phyloP scores from a whole-genome alignment of 2,797 vertebrate species.

The Geotrypetes seraphini region DNA sequence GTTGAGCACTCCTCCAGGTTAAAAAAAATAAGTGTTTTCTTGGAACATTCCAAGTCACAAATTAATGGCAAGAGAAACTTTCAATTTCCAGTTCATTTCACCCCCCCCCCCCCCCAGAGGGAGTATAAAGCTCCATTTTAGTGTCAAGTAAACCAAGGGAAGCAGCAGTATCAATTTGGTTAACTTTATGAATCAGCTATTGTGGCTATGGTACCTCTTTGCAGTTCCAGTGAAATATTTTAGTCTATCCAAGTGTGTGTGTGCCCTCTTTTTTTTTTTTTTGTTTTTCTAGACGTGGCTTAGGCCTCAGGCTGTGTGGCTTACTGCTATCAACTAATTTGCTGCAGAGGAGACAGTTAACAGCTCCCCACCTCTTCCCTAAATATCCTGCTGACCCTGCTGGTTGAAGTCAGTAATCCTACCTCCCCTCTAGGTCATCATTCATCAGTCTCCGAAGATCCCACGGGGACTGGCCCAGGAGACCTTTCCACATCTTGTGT shows the following conservation, averaged over 20 bases:
- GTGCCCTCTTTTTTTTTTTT: too few species aligned
- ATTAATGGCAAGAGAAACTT: too few species aligned
- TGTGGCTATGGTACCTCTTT: too few species aligned
- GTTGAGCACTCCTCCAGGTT: too few species aligned
- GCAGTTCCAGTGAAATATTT: fast-evolving
- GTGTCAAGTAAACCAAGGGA: too few species aligned
- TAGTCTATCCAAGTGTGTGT: neutral
- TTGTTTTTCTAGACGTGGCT: slow-evolving; percentile 10
- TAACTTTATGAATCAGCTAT: too few species aligned
- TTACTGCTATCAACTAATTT: slow-evolving; percentile 33
- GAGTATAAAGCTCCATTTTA: too few species aligned
- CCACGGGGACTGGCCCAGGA: slow-evolving; percentile 17
- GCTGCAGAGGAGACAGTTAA: slow-evolving; percentile 38
- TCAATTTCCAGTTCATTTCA: too few species aligned
- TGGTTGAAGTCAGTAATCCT: slow-evolving; percentile 63
- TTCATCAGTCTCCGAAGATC: slow-evolving; percentile 46
- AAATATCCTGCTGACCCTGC: slow-evolving; percentile 45
- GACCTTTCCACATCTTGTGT: slow-evolving; percentile 34
- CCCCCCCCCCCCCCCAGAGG: too few species aligned
- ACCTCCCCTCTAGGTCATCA: slow-evolving; percentile 53
- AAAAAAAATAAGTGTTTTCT: too few species aligned
- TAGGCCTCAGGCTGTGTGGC: slow-evolving; percentile 30
- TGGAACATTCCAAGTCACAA: too few species aligned
- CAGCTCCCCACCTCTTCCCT: slow-evolving; percentile 30
- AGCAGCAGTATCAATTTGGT: too few species aligned